Percentiles rank a stretch among this genome's conserved stretches.
Conservation (phyloP, 2,888 invertebrate species). For the Barypeithes pellucidus region DNA sequence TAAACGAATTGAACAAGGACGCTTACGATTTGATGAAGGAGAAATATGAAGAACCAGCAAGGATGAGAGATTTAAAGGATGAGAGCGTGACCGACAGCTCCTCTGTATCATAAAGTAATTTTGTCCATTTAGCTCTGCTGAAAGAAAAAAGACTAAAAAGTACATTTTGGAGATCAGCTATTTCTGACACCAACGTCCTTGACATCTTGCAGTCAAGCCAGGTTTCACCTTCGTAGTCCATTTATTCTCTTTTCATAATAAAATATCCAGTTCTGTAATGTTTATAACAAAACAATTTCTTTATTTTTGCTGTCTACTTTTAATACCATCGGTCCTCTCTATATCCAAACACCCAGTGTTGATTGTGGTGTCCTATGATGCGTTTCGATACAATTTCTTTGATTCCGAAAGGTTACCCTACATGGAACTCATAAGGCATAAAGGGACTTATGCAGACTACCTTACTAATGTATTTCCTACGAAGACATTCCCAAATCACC, state of each 20-base stretch:
- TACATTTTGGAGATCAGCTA: slow-evolving; percentile 5
- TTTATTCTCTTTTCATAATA: not conserved
- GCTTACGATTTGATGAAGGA: no score
- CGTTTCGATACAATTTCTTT: slow-evolving; percentile 80
- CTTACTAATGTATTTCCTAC: slow-evolving; percentile 79
- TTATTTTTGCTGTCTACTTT: slow-evolving; percentile 72
- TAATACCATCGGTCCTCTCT: slow-evolving; percentile 42
- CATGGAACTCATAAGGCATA: slow-evolving; percentile 73
- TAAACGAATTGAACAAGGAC: no score
- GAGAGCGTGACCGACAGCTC: no score
- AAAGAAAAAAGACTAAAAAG: not conserved
- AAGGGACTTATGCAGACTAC: slow-evolving; percentile 75
- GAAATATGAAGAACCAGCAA: no score
- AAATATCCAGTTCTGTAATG: not conserved
- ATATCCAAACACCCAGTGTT: slow-evolving; percentile 71
- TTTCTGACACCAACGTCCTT: slow-evolving; percentile 1
- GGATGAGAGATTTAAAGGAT: no score
- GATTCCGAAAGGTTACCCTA: slow-evolving; percentile 74
- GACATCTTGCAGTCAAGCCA: slow-evolving; percentile 18
- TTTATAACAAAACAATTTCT: not conserved
- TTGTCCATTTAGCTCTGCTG: no score
- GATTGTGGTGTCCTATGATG: slow-evolving; percentile 80
- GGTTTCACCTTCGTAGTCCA: not conserved
- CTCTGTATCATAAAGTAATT: no score
- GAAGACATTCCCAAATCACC: slow-evolving; percentile 85